Evolutionary conservation across 2,113 vertebrate genomes (phyloP).

Genomic region (Psilopsiagon aurifrons): DNA sequence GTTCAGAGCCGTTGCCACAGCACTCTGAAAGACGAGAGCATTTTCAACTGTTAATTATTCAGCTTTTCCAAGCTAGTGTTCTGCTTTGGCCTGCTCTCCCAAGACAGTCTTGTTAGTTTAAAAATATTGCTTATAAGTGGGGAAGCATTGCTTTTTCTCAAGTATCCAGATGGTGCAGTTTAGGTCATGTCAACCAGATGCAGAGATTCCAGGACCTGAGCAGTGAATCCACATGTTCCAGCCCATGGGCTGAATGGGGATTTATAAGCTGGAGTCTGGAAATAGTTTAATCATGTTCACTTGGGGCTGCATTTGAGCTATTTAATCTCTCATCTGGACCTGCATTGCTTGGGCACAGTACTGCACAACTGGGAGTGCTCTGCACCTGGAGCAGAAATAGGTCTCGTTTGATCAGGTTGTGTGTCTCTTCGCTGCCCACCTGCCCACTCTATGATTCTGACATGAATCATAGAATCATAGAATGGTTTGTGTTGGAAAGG

Average conservation of each 20-base stretch:
- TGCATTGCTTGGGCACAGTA: not conserved
- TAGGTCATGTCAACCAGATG: slow-evolving; percentile 39
- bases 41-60: slow-evolving; percentile 43
- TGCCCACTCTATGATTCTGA: not conserved
- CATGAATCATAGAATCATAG: not conserved
- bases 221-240: not conserved
- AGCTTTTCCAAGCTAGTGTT: slow-evolving; percentile 14
- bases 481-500: not conserved
- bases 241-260: not conserved
- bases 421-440: not conserved
- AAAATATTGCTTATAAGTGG: not conserved
- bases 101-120: slow-evolving; percentile 24
- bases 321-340: not conserved
- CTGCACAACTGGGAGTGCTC: not conserved
- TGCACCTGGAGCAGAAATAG: not conserved
- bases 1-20: not conserved
- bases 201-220: not conserved
- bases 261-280: not conserved
- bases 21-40: not conserved
- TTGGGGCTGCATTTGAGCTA: not conserved
- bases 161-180: slow-evolving; percentile 36
- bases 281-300: not conserved
- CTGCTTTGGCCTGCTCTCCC: not conserved
- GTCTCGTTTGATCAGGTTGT: not conserved
- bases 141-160: slow-evolving; percentile 19